These are phyloP conservation scores for Achatina immaculata DNA, from an alignment of 1,140 invertebrate species.

Conservation along the genomic window DNA sequence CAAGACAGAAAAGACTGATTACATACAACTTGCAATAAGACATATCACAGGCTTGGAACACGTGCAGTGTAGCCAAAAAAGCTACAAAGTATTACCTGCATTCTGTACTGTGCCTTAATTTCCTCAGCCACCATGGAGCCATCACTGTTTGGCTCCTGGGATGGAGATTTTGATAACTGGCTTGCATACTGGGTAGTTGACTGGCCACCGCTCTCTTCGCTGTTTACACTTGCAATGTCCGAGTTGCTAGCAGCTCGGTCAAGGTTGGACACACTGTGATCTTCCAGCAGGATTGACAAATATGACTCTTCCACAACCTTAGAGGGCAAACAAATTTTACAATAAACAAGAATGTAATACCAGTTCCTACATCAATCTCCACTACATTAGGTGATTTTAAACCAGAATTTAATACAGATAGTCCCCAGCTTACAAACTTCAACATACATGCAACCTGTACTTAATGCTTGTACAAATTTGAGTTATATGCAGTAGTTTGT, in stretches of 20 bases:
- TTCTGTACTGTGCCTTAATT: slow-evolving; percentile 45
- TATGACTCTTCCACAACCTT: slow-evolving; percentile 50
- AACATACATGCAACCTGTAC: no score
- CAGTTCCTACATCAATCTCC: not conserved
- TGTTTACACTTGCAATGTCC: slow-evolving; percentile 62
- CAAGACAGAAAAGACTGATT: no score
- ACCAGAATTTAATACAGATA: no score
- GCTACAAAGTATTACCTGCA: no score
- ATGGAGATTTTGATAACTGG: slow-evolving; percentile 58
- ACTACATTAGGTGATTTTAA: not conserved
- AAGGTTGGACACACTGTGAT: slow-evolving; percentile 31
- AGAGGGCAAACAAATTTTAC: slow-evolving; percentile 13
- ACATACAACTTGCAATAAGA: no score
- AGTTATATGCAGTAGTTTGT: no score
- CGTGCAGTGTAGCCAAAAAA: no score
- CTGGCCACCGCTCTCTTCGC: slow-evolving; percentile 57
- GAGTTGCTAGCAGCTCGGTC: slow-evolving; percentile 58
- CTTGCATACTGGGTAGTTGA: slow-evolving; percentile 30
- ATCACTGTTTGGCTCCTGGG: slow-evolving; percentile 69
- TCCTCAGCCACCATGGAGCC: slow-evolving; percentile 58
- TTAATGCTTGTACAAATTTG: no score
- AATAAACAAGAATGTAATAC: not conserved
- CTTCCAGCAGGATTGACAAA: slow-evolving; percentile 43
- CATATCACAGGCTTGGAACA: no score
- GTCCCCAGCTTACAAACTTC: no score